Conservation (phyloP, 2,888 invertebrate genomes). For the Oxyteleia sp. region DNA sequence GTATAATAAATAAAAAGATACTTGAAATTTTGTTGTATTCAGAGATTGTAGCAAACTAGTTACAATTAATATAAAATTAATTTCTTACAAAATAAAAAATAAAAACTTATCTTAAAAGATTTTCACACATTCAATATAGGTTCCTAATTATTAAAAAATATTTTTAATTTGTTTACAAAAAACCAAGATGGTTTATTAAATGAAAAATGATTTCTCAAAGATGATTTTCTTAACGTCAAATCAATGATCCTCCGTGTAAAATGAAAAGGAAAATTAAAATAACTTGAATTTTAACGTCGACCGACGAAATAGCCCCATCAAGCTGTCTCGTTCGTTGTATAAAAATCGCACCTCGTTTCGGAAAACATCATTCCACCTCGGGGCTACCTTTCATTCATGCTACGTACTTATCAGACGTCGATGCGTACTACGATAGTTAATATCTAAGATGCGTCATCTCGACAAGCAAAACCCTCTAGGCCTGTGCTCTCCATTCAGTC, state of each 20-base stretch:
- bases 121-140: too few relatives aligned
- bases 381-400: constrained; percentile 54
- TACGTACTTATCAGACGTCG: constrained; percentile 46
- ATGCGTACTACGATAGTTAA: constrained; percentile 74
- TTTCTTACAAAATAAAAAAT: too few relatives aligned
- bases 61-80: too few relatives aligned
- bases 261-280: constrained; percentile 1
- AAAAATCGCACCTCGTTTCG: constrained; percentile 24
- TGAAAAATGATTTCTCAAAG: too few relatives aligned
- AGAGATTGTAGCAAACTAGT: too few relatives aligned
- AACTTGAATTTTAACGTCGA: background rate
- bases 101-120: too few relatives aligned
- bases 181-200: too few relatives aligned
- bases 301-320: constrained; percentile 9
- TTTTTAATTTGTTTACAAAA: too few relatives aligned
- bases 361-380: constrained; percentile 36
- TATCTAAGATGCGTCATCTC: constrained; percentile 70
- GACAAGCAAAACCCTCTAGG: constrained; percentile 68
- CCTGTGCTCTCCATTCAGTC: constrained; percentile 72
- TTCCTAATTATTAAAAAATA: too few relatives aligned
- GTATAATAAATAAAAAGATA: too few relatives aligned
- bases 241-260: background rate
- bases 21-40: too few relatives aligned
- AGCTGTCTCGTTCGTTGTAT: constrained; percentile 10
- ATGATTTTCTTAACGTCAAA: background rate